Conservation (phyloP, 2,888 invertebrate species). For the Amphipyra tragopoginis region DNA sequence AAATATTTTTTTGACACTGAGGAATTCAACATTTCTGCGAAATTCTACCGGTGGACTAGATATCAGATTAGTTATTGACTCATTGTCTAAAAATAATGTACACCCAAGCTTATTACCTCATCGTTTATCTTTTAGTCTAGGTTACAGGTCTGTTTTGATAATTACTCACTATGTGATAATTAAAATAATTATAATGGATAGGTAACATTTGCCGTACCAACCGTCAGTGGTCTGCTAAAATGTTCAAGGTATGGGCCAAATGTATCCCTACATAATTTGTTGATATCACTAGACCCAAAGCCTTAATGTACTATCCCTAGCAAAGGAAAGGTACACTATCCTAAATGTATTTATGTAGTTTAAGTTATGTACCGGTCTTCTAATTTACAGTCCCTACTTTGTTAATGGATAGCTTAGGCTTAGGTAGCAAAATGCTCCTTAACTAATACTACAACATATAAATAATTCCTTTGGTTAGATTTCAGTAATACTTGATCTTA, state of each 20-base stretch:
- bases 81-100: constrained; percentile 37
- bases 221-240: constrained; percentile 2
- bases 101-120: constrained; percentile 19
- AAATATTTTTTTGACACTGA: constrained; percentile 9
- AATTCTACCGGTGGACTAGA: no score
- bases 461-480: no score
- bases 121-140: constrained; percentile 11
- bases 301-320: constrained; percentile 22
- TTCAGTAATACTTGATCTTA: no score
- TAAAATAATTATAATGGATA: constrained; percentile 2
- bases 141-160: constrained; percentile 7
- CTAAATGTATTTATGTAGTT: constrained; percentile 29
- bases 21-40: neutral
- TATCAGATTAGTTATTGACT: constrained; percentile 1
- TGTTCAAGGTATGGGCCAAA: constrained; percentile 6
- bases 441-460: no score
- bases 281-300: constrained; percentile 17
- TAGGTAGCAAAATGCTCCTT: constrained; percentile 9
- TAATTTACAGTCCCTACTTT: constrained; percentile 37
- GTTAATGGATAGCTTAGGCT: constrained; percentile 33
- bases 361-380: constrained; percentile 12
- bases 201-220: neutral
- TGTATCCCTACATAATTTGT: constrained; percentile 3
- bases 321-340: constrained; percentile 20
- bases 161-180: constrained; percentile 3